phyloP scores from a whole-genome alignment of 2,113 vertebrate species.

The Leucopternis melanops region DNA sequence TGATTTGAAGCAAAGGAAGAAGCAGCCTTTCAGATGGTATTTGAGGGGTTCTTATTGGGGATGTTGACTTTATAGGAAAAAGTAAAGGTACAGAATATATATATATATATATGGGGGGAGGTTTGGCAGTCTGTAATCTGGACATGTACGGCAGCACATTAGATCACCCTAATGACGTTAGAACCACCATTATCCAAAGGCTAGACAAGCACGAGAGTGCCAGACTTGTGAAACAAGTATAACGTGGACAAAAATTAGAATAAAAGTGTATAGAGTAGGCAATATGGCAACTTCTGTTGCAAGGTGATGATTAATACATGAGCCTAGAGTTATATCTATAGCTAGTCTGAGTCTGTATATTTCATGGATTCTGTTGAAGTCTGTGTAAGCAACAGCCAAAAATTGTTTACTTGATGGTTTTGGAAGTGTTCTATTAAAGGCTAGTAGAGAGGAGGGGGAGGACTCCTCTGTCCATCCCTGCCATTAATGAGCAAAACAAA shows the following conservation, averaged over 20 bases:
- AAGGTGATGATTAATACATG: neutral
- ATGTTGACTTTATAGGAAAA: neutral
- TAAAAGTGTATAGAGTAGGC: neutral
- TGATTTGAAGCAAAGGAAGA: neutral
- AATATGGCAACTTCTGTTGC: fast-evolving
- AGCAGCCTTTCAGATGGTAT: neutral
- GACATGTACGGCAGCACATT: neutral
- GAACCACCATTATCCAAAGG: neutral
- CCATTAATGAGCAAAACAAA: neutral
- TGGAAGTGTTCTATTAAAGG: neutral
- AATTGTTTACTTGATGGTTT: neutral
- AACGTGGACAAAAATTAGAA: neutral
- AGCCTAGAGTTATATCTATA: neutral
- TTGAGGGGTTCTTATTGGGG: neutral
- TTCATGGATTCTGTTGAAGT: neutral
- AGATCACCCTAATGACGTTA: neutral
- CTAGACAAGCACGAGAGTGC: neutral
- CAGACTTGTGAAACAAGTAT: neutral
- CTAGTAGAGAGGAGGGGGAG: neutral
- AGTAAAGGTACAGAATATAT: neutral
- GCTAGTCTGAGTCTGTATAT: neutral
- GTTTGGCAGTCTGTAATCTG: neutral
- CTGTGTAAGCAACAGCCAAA: neutral
- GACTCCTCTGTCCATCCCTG: neutral
- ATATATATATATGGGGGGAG: neutral